Base-by-base conservation (phyloP, 1,140 invertebrate species). In the Caenorhabditis latens region DNA sequence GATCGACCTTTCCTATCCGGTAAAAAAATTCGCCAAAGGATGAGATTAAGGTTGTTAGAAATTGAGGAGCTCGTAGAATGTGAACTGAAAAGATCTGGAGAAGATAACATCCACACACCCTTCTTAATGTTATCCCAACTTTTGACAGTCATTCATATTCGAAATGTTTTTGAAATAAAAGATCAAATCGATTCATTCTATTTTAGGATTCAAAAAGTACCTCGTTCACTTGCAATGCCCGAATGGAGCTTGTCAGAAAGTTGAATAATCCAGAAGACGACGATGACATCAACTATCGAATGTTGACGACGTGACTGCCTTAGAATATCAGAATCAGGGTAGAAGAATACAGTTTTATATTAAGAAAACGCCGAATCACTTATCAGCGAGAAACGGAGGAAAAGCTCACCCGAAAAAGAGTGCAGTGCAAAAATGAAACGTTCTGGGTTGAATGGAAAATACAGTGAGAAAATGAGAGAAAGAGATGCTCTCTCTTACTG, bases 221-320 rank as follows among this genome's bases (percentile, higher is more conserved):
- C 71, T 79, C 71, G 40, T 50, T 79, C n/a, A 79, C 71, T n/a
- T 79, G 71, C 19, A 79, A 19, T 7, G 71, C 71, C 53, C 71
- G 71, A 43, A 79, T 79, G 19, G 71, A 79, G 46, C 71, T 79
- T 11, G 71, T 79, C 71, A 79, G n/a, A 79, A 50, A 79, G 46
- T 50, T 79, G 71, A 79, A 79, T 11, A 79, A 46, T 3, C 71
- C 46, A 14, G 71, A 79, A 13, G 71, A 79, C 71, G 71, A 79
- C n/a, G 71, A 79, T 48, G 71, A 79, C 71, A 79, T 79, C 24
- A 9, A 63, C 55, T 7, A n/a, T 13, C 9, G 50, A 16, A 53
- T 53, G 9, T 16, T 13, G 50, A 53, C 50, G 50, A 53, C 50
- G 50, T 53, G 50, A 53, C 50, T 13, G 50, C 9, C 50, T 19